phyloP scores from a whole-genome alignment of 2,888 invertebrate species.

The Sisyra nigra region DNA sequence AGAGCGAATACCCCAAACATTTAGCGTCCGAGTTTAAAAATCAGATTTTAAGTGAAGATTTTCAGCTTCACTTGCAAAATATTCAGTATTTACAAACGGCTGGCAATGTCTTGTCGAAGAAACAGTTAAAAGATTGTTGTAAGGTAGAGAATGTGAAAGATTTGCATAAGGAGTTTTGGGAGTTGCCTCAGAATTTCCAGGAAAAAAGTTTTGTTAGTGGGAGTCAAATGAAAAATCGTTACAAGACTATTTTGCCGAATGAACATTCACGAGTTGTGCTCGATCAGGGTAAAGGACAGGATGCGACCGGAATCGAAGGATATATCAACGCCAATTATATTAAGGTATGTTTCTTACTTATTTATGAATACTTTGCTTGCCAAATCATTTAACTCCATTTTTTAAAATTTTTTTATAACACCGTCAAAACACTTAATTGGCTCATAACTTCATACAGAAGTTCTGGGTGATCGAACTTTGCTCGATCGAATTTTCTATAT shows the following conservation, averaged over 20 bases:
- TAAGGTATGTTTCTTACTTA: slow-evolving; percentile 46
- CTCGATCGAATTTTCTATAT: no score
- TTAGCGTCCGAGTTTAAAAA: slow-evolving; percentile 6
- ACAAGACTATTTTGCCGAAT: slow-evolving; percentile 78
- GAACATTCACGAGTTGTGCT: slow-evolving; percentile 72
- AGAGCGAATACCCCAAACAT: slow-evolving; percentile 8
- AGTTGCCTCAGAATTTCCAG: slow-evolving; percentile 81
- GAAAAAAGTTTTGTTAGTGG: slow-evolving; percentile 81
- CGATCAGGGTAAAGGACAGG: slow-evolving; percentile 27
- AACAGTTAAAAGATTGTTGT: slow-evolving; percentile 34
- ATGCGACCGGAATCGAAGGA: slow-evolving; percentile 37
- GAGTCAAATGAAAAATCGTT: slow-evolving; percentile 77
- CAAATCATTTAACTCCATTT: no score
- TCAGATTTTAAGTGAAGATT: slow-evolving; percentile 43
- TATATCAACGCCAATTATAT: slow-evolving; percentile 94
- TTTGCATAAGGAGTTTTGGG: slow-evolving; percentile 84
- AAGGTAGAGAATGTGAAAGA: slow-evolving; percentile 13
- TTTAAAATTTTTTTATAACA: no score
- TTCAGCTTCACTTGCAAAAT: slow-evolving; percentile 52
- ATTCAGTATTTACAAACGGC: slow-evolving; percentile 58
- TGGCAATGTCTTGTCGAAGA: slow-evolving; percentile 42
- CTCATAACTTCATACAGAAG: no score
- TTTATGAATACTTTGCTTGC: no score
- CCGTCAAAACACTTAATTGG: no score
- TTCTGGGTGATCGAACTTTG: no score